Evolutionary conservation across 2,113 vertebrate species (phyloP).

Genomic region (Bufo bufo): DNA sequence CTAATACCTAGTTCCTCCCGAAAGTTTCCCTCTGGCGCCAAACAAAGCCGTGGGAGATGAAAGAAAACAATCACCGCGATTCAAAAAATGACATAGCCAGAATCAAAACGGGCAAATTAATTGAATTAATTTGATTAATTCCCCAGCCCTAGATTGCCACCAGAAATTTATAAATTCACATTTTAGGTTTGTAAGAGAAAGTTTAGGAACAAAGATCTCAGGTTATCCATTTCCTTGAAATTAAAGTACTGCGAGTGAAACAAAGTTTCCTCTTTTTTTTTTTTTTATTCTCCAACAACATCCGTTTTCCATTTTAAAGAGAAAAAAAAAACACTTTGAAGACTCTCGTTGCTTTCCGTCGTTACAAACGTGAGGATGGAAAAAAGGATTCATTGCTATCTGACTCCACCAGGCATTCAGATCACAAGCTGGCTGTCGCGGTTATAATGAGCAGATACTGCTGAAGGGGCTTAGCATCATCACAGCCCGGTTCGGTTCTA

Average conservation of each 20-base stretch:
- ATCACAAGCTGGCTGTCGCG: conserved; percentile 53
- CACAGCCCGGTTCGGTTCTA: conserved; percentile 24
- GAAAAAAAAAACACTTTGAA: conserved; percentile 48
- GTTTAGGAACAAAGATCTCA: not conserved
- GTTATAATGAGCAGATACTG: conserved; percentile 56
- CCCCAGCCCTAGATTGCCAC: no score
- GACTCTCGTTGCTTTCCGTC: conserved; percentile 31
- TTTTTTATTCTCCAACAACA: conserved; percentile 42
- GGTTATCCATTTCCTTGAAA: not conserved
- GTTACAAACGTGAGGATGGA: conserved; percentile 39
- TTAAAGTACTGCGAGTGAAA: not conserved
- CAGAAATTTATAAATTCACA: not conserved
- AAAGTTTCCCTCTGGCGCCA: no score
- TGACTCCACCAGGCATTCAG: conserved; percentile 56
- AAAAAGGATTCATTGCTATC: conserved; percentile 54
- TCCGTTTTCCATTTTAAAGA: conserved; percentile 11
- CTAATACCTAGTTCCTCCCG: no score
- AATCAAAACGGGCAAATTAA: no score
- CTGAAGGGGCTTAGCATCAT: conserved; percentile 57
- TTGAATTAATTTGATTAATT: not conserved
- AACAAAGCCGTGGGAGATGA: no score
- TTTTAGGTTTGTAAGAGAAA: conserved; percentile 11
- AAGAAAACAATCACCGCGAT: no score
- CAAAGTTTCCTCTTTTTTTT: not conserved
- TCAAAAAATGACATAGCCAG: not conserved